These are phyloP conservation scores for Cyclophora punctaria DNA, from an alignment of 2,888 invertebrate species.

Conservation along the genomic window DNA sequence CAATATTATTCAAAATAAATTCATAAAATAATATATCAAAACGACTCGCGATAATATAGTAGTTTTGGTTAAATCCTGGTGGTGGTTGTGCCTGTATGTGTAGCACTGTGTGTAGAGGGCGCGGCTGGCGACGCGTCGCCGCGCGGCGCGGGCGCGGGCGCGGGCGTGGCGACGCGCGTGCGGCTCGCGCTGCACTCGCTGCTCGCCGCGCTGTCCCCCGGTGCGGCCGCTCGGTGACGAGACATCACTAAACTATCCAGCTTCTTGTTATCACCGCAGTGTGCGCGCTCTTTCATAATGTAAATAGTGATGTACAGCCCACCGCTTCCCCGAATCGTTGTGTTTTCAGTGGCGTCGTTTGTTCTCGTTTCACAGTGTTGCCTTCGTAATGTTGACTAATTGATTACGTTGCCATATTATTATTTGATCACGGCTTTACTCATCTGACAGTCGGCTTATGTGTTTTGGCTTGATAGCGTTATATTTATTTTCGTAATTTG, in stretches of 20 bases:
- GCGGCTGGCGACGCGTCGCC: conserved; percentile 16
- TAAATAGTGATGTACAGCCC: too few species aligned
- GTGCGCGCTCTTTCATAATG: too few species aligned
- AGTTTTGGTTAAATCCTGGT: conserved; percentile 12
- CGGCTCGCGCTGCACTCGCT: conserved; percentile 59
- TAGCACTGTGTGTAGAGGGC: conserved; percentile 49
- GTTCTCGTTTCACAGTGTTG: conserved; percentile 14
- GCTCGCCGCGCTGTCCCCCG: conserved; percentile 37
- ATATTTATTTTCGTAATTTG: too few species aligned
- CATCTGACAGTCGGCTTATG: background rate
- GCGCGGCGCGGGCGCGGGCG: conserved; percentile 23
- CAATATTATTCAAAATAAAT: too few species aligned
- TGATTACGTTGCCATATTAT: conserved; percentile 7
- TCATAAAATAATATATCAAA: too few species aligned
- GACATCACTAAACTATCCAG: background rate
- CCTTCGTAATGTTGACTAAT: conserved; percentile 18
- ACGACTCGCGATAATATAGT: too few species aligned
- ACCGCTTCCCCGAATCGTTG: background rate
- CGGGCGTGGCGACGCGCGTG: conserved; percentile 48
- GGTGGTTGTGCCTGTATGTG: conserved; percentile 30
- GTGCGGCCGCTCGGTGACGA: conserved; percentile 30
- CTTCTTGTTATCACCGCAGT: too few species aligned
- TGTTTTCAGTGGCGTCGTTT: conserved; percentile 13
- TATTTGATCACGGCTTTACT: conserved; percentile 12
- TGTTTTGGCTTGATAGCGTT: too few species aligned